Base-by-base conservation (phyloP, 1,140 invertebrate species). In the Phocides pigmalion region DNA sequence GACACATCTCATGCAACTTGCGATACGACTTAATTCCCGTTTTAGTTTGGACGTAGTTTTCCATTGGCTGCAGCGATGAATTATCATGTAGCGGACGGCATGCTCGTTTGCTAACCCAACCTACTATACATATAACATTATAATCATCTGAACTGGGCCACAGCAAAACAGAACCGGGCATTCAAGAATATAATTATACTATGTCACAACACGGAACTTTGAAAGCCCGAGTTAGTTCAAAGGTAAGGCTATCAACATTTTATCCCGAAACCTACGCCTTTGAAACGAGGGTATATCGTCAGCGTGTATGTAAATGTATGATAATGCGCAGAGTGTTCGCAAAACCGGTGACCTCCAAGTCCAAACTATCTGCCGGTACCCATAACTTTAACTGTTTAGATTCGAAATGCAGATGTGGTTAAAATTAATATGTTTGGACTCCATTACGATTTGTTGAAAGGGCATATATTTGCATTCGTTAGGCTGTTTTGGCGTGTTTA, bases 291-390 rank as follows among this genome's bases (percentile, higher is more conserved):
- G 66, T 69, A 63, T 25, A 47, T 15, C 17, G 41, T 62, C 66
- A 69, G 61, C 84, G 82, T 84, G 77, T 87, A 87, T 87, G 84
- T 76, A 83, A 84, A 87, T 87, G 44, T 84, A 87, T 87, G 82
- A 16, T 72, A 87, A 87, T 87, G 66, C 69, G 39, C 61, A 44
- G 68, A 74, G 72, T 70, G 72, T 76, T 76, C 72, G 72, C 74
- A 63, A 70, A 81, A 82, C 72, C 78, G 66, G 73, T 79, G 74
- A 80, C 79, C 76, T 82, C 63, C 56, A 56, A 72, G 19, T 66
- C 67, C 67, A 69, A 79, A 75, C 76, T 81, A 76, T 71, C 68
- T 72, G 66, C 66, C 70, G 63, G 54, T 46, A 65, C 59, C 76
- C 70, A 66, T 74, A 84, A 83, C 79, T 83, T 82, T 66, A 58